Evolutionary conservation across 1,140 invertebrate species (phyloP).

Genomic region (Tenebrio molitor): DNA sequence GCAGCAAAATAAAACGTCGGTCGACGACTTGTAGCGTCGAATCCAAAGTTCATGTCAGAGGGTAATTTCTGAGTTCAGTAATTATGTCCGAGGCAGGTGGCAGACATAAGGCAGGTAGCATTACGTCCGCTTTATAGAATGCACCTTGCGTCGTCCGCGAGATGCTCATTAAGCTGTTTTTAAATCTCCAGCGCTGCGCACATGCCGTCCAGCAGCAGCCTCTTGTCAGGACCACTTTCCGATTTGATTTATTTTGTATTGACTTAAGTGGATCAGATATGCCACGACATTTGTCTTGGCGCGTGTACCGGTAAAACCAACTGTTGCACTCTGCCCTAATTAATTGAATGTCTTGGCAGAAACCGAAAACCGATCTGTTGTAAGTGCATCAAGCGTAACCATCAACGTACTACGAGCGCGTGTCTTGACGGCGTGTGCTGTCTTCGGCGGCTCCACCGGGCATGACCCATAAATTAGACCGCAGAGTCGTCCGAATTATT

Average conservation of each 20-base stretch:
- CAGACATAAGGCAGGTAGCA: conserved; percentile 47
- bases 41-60: conserved; percentile 44
- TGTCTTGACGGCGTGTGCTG: conserved; percentile 24
- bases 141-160: conserved; percentile 44
- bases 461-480: neutral
- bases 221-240: conserved; percentile 7
- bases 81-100: conserved; percentile 46
- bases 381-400: conserved; percentile 41
- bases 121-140: conserved; percentile 37
- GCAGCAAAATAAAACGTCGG: conserved; percentile 2
- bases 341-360: conserved; percentile 45
- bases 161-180: conserved; percentile 33
- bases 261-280: neutral
- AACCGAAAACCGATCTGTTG: conserved; percentile 46
- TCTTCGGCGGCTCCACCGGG: neutral
- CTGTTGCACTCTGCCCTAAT: conserved; percentile 14
- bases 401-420: conserved; percentile 35
- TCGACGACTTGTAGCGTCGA: conserved; percentile 10
- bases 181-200: conserved; percentile 27
- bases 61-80: conserved; percentile 45
- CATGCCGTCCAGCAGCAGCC: conserved; percentile 13
- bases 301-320: conserved; percentile 24
- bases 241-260: neutral
- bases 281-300: neutral
- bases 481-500: no score